Evolutionary conservation across 2,797 vertebrate species (phyloP), one percentile per base, ranked within the genome.

Genomic region (Gadopsis bispinosus): DNA sequence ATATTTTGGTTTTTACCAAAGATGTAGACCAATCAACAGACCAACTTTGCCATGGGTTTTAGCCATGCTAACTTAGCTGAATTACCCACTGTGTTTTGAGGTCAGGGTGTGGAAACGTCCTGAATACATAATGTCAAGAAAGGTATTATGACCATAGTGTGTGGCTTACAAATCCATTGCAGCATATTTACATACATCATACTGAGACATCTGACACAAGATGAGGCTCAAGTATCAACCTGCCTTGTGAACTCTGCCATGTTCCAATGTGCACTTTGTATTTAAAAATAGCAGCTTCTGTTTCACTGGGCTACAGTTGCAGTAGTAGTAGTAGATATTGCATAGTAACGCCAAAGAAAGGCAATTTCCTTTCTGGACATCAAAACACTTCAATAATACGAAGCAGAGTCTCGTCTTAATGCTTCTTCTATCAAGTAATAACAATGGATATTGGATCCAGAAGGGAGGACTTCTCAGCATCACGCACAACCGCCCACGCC

Each of bases 361-460:
- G 83, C 77, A 90, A 93, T 93, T 91, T 92, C 92, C 92, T 94
- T 72, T 88, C 83, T 55, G 77, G 73, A 89, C 77, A 85, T 87
- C 70, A 89, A 89, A 91, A 89, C 73, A 48, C 67, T 84, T 86
- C 69, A 91, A 75, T 91, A 92, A 93, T 77, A 79, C 8, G 73
- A 92, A 87, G 75, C 87, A 88, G 87, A 79, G 74, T 83, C 81
- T 87, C 78, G 59, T 87, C 86, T 68, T 92, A 95, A 94, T 93
- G 80, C 93, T 75, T 63, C 88, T 91, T 94, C 86, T 93, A 91
- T 91, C 87, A 89, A 89, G 90, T 83, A 93, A 94, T 92, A 95
- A 93, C 91, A 93, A 29, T 14, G 60, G 84, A 88, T 87, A 79
- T 91, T 86, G 77, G 66, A 81, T 93, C 87, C 91, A 92, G 89